Conservation (phyloP, 2,113 vertebrate species). For the Jacana jacana region DNA sequence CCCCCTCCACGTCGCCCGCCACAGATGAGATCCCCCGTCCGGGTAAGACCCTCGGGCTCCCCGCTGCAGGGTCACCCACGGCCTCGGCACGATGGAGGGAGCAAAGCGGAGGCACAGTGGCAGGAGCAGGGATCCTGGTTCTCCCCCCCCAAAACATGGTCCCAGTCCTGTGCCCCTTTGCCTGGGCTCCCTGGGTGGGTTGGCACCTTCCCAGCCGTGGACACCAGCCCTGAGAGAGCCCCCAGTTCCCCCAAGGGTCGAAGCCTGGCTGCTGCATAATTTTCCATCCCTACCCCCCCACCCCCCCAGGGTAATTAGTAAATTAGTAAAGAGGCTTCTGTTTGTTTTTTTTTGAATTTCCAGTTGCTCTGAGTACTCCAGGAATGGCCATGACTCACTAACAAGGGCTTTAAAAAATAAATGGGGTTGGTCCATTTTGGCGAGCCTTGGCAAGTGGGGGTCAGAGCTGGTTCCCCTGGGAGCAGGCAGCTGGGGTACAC, state of each 20-base stretch:
- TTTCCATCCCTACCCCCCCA: not conserved
- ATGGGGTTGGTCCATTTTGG: not conserved
- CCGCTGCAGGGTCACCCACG: not conserved
- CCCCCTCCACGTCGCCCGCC: not conserved
- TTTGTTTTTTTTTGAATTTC: not conserved
- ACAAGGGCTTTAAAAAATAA: not conserved
- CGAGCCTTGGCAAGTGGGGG: fast-evolving
- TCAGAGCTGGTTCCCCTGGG: not conserved
- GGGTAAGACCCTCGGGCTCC: not conserved
- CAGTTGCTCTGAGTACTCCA: not conserved
- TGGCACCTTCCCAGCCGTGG: not conserved
- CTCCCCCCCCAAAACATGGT: not conserved
- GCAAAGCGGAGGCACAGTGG: not conserved
- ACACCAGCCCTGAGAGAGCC: not conserved
- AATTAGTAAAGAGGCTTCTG: not conserved
- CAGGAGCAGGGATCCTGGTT: not conserved
- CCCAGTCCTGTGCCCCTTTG: not conserved
- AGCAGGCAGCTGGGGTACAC: not conserved
- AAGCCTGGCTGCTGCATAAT: not conserved
- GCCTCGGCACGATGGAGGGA: not conserved
- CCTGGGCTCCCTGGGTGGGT: not conserved
- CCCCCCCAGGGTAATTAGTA: not conserved
- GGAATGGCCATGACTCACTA: not conserved
- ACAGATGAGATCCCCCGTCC: not conserved
- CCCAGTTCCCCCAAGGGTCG: not conserved